Evolutionary conservation across 1,140 invertebrate genomes (phyloP).

Genomic region (Trichogramma pretiosum): DNA sequence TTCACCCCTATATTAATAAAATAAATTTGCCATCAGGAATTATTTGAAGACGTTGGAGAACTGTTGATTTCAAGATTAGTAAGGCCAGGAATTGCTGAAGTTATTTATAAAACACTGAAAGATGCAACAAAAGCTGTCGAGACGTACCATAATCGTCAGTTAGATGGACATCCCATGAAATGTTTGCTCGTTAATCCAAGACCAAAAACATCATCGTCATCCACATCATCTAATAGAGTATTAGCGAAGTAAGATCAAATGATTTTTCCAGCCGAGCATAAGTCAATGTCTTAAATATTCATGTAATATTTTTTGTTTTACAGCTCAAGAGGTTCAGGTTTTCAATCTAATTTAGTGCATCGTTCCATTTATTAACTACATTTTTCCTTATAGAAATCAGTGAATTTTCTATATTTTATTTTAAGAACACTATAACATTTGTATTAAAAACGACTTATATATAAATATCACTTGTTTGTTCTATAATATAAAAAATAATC

Average conservation of each 20-base stretch:
- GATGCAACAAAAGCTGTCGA: constrained; percentile 83
- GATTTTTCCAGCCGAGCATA: not conserved
- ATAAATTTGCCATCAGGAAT: constrained; percentile 51
- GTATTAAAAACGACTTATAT: too few species aligned
- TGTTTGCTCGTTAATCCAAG: constrained; percentile 66
- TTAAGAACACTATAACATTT: too few species aligned
- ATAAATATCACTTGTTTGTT: too few species aligned
- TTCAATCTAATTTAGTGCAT: constrained; percentile 42
- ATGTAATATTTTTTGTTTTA: constrained; percentile 15
- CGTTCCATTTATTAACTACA: constrained; percentile 40
- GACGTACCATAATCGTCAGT: constrained; percentile 82
- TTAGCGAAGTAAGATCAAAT: too few species aligned
- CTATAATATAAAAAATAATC: too few species aligned
- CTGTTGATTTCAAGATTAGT: constrained; percentile 73
- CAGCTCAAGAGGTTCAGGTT: constrained; percentile 34
- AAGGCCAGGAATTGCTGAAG: constrained; percentile 79
- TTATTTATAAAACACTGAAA: constrained; percentile 74
- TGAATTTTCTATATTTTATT: not conserved
- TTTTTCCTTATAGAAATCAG: too few species aligned
- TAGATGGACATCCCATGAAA: constrained; percentile 79
- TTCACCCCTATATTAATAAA: constrained; percentile 7
- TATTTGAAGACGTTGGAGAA: constrained; percentile 86
- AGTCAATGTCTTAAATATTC: constrained; percentile 8
- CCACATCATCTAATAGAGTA: constrained; percentile 42
- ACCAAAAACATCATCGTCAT: constrained; percentile 53